Evolutionary conservation across 1,140 invertebrate species (phyloP), one percentile per base, ranked within the genome.

Genomic region (Dendroctonus ponderosae): DNA sequence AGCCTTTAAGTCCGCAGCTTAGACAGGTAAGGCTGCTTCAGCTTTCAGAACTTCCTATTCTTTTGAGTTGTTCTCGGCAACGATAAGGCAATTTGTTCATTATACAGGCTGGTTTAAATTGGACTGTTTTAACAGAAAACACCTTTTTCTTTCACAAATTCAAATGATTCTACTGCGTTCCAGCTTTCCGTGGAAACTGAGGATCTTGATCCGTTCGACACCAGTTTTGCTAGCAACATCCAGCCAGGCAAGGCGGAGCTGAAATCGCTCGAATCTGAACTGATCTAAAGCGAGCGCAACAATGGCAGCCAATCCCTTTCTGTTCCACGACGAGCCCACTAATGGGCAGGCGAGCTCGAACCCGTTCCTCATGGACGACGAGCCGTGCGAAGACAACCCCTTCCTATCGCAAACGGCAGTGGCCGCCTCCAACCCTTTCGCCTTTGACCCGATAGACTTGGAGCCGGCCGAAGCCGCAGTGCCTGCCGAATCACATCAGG

Each of bases 291-390:
- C 15, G 50, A 26, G 9, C 8, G 71, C 68, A 38, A 88, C 84
- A 81, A 89, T 88, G 72, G 85, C 82, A 7, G 83, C 81, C 44
- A 92, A 92, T 82, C 90, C 90, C 12, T 92, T 92, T 77, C 78
- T 91, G 57, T 90, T 90, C 80, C 83, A 84, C 74, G 85, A 84
- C 75, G 85, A 71, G 5, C 77, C 79, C 3, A 66, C 42, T 37
- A 64, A 74, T 49, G 48, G 39, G 7, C 40, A 74, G 5, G 75
- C 82, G 9, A 74, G 76, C 40, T 84, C 86, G 2, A 92, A 92
- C 81, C 90, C 90, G 40, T 92, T 92, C 75, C 84, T 91, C 46
- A 85, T 87, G 71, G 83, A 85, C 7, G 82, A 82, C 62, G 79
- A 80, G 49, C 74, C 82, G 53, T 26, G 26, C 5, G 78, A 73